These are phyloP conservation scores for Venustaconcha ellipsiformis DNA, from an alignment of 1,140 invertebrate genomes.

Conservation along the genomic window DNA sequence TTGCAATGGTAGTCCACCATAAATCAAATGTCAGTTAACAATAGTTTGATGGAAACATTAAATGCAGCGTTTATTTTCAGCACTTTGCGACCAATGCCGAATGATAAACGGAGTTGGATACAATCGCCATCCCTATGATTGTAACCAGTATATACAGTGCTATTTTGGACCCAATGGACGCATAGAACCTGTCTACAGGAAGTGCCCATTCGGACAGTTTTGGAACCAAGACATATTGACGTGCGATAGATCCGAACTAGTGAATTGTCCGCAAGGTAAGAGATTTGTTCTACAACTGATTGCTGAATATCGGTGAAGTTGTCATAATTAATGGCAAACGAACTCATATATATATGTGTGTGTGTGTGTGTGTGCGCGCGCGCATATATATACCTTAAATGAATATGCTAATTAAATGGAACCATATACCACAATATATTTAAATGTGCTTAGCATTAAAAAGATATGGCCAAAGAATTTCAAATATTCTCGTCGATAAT, in stretches of 20 bases:
- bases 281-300: neutral
- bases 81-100: conserved; percentile 27
- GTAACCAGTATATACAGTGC: conserved; percentile 24
- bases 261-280: conserved; percentile 22
- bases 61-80: conserved; percentile 11
- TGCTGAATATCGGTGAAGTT: too few relatives aligned
- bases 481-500: too few relatives aligned
- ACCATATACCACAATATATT: too few relatives aligned
- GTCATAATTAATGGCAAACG: too few relatives aligned
- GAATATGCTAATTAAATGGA: too few relatives aligned
- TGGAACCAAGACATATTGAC: conserved; percentile 30
- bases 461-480: too few relatives aligned
- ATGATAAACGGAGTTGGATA: conserved; percentile 28
- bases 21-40: neutral
- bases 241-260: conserved; percentile 11
- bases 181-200: conserved; percentile 14
- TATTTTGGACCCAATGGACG: conserved; percentile 11
- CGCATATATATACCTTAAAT: too few relatives aligned
- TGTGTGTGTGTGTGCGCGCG: too few relatives aligned
- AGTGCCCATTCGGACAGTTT: conserved; percentile 28
- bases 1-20: too few relatives aligned
- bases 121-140: conserved; percentile 20
- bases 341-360: too few relatives aligned
- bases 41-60: too few relatives aligned
- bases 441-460: too few relatives aligned